phyloP scores from a whole-genome alignment of 2,797 vertebrate genomes.

The Enteromius argenteus region DNA sequence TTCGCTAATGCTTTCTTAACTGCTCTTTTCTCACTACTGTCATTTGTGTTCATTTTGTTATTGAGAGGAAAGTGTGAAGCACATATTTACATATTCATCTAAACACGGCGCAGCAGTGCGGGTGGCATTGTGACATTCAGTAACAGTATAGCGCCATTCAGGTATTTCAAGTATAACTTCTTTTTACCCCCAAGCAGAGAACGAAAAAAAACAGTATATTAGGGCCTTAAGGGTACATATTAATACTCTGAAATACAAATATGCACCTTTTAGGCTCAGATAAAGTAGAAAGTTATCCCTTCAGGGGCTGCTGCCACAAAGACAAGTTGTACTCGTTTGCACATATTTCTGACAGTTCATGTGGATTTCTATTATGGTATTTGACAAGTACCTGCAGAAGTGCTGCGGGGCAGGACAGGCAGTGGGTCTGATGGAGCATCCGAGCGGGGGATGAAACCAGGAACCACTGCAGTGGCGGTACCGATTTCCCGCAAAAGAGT shows the following conservation, averaged over 20 bases:
- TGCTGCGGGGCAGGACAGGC: constrained; percentile 86
- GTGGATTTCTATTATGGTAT: background rate
- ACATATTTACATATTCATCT: background rate
- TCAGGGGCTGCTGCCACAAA: background rate
- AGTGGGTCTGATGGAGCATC: constrained; percentile 87
- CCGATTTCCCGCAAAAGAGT: constrained; percentile 93
- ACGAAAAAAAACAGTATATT: background rate
- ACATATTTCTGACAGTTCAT: background rate
- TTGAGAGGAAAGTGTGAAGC: background rate
- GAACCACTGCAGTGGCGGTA: constrained; percentile 89
- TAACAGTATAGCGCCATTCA: background rate
- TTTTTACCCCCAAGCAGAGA: background rate
- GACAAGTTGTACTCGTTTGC: background rate
- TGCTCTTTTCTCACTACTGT: background rate
- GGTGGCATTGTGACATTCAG: background rate
- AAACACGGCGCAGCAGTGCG: background rate
- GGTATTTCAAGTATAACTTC: background rate
- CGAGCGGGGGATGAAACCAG: constrained; percentile 85
- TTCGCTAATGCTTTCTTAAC: background rate
- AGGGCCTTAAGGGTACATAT: background rate
- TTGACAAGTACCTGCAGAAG: constrained; percentile 72
- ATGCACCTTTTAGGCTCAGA: background rate
- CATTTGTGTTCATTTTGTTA: background rate
- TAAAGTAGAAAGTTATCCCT: background rate
- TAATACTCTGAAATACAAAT: background rate